Evolutionary conservation across 2,888 invertebrate genomes (phyloP), one percentile per base, ranked within the genome.

Genomic region (Steinernema carpocapsae): DNA sequence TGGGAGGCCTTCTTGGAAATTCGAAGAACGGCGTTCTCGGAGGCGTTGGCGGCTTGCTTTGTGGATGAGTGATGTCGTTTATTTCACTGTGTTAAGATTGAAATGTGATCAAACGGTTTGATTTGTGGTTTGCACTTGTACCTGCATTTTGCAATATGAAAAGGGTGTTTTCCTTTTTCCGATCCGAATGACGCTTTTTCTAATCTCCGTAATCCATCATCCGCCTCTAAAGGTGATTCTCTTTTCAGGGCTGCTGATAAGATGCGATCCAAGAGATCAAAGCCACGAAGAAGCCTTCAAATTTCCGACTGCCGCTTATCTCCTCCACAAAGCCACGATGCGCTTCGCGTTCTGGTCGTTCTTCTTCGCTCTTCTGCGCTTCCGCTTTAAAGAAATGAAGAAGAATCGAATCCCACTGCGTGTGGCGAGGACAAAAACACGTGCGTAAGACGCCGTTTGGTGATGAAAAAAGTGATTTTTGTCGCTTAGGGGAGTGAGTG

Each of bases 281-380:
- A 37, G 37, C 37, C 37, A 37, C 37, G 37, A 37, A 10, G 37
- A 37, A 37, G 37, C 37, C 37, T 10, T 10, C 37, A 10, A 37
- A 37, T 37, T 10, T 37, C 37, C 37, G 37, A 10, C 37, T 6
- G 37, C 37, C 37, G 37, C 48, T 48, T 48, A 48, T 48, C 48
- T 17, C 19, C 48, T 7, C 14, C 48, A 48, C 17, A 48, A 17
- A 4, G 48, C 48, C 48, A 19, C 48, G 7, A 48, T 48, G 48
- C 48, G 48, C 48, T n/a, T 48, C 48, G 48, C 14, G n/a, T 48
- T 48, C n/a, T 48, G 48, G 48, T 48, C 14, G 48, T 48, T 14
- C 7, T 17, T 14, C n/a, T 48, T 2, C 14, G 48, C 48, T 48
- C 19, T 48, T 14, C n/a, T 4, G 48, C 48, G 48, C 48, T 48